Evolutionary conservation across 1,140 invertebrate genomes (phyloP), one percentile per base, ranked within the genome.

Genomic region (Hycleus cichorii): DNA sequence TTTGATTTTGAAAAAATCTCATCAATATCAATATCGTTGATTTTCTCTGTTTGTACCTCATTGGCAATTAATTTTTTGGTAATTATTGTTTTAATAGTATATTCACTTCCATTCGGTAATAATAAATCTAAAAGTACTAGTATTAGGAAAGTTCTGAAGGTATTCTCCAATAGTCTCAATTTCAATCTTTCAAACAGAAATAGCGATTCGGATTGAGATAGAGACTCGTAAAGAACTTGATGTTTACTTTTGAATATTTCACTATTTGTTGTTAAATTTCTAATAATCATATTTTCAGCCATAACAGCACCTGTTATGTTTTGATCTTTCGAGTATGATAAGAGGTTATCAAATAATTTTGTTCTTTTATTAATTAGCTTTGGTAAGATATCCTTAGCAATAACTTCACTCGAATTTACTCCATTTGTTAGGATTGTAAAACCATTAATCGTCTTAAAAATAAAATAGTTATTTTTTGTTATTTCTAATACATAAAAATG

Each of bases 261-360:
- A 7, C 45, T 39, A 45, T 56, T 59, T 24, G 57, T 65, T 46
- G 57, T 38, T 9, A 70, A 44, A 48, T 58, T 42, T 43, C 46
- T 39, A 2, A 60, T 47, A 3, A 45, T 56, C 3, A 68, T 11
- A 10, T 44, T 45, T 6, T 58, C 32, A 27, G 61, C 55, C 47
- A 39, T 58, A 8, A 63, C 48, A 9, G 52, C 39, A 11, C 64
- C 65, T 10, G 58, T 60, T 44, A 71, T 55, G 10, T 47, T 63
- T 56, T 71, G 68, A 2, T 57, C 49, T 50, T 52, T 49, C 4
- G 62, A 48, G 9, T 64, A 60, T 24, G 57, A 63, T n/a, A 71
- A 48, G 66, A 66, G 68, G 11, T 47, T 45, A 10, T 65, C 49
- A 26, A 68, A 68, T 4, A 39, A 45, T 66, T 68, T 69, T 32